These are phyloP conservation scores for Lasaia peninsularis DNA, from an alignment of 1,140 invertebrate species.

Conservation along the genomic window DNA sequence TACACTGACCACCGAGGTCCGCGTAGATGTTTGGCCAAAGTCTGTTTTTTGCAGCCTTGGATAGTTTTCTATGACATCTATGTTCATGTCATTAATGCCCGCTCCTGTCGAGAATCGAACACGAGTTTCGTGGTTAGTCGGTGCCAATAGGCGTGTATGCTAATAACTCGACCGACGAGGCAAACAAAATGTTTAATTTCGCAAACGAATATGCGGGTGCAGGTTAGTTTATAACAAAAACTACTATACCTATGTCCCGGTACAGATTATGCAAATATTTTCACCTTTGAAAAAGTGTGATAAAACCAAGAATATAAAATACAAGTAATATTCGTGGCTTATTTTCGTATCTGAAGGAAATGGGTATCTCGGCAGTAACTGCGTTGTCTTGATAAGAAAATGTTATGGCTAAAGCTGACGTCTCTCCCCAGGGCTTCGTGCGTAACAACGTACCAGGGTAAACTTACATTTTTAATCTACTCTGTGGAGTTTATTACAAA, in stretches of 20 bases:
- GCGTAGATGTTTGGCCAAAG: too few relatives aligned
- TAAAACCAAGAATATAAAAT: slow-evolving; percentile 10
- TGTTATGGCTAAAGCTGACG: slow-evolving; percentile 40
- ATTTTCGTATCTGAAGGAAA: slow-evolving; percentile 6
- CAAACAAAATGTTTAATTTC: not conserved
- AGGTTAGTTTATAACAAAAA: too few relatives aligned
- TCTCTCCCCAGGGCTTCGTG: slow-evolving; percentile 36
- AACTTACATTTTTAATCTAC: slow-evolving; percentile 45
- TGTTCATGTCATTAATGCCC: too few relatives aligned
- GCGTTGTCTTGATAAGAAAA: slow-evolving; percentile 46
- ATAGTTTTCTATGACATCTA: too few relatives aligned
- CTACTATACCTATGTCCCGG: not conserved
- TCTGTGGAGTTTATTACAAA: slow-evolving; percentile 36
- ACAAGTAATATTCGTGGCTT: slow-evolving; percentile 6
- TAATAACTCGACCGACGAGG: too few relatives aligned
- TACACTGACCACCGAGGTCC: too few relatives aligned
- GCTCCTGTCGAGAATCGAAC: too few relatives aligned
- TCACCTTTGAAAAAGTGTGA: slow-evolving; percentile 4
- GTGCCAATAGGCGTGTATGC: too few relatives aligned
- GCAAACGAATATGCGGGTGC: too few relatives aligned
- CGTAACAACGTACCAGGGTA: slow-evolving; percentile 35
- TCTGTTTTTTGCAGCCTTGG: too few relatives aligned
- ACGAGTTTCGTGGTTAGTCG: too few relatives aligned
- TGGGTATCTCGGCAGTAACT: slow-evolving; percentile 27
- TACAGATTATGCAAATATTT: not conserved